These are phyloP conservation scores for Chelonia mydas DNA, from an alignment of 2,797 vertebrate genomes.

Conservation along the genomic window DNA sequence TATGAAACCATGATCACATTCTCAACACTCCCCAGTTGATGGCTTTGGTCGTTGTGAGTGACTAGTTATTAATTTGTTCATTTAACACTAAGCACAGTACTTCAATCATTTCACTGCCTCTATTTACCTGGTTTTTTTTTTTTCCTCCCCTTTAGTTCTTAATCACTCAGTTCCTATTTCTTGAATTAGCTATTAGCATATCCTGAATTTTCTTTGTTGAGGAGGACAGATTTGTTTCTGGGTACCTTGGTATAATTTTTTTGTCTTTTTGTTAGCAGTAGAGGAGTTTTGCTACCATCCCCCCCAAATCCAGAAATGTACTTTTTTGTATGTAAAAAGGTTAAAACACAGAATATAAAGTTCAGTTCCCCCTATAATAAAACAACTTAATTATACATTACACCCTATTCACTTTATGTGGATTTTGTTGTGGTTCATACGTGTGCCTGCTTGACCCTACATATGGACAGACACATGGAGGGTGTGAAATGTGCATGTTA, in stretches of 20 bases:
- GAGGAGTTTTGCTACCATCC: accelerated
- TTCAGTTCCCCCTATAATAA: not conserved
- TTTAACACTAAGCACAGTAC: not conserved
- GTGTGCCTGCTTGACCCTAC: not conserved
- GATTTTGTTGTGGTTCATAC: not conserved
- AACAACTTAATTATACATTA: not conserved
- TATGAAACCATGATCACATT: not conserved
- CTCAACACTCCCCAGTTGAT: not conserved
- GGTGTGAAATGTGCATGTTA: not conserved
- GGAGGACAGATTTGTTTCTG: not conserved
- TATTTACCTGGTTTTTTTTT: not conserved
- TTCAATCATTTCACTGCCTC: not conserved
- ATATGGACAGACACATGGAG: not conserved
- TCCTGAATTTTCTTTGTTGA: not conserved
- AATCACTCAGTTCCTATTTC: not conserved
- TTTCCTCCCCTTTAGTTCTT: not conserved
- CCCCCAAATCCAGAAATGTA: not conserved
- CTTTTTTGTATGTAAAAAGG: not conserved
- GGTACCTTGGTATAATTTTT: not conserved
- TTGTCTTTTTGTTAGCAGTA: not conserved
- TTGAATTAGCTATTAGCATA: not conserved
- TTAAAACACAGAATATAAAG: not conserved
- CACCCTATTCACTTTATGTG: not conserved
- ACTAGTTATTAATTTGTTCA: not conserved
- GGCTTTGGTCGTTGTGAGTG: not conserved